Evolutionary conservation across 2,797 vertebrate species (phyloP).

Genomic region (Falco novaeseelandiae): DNA sequence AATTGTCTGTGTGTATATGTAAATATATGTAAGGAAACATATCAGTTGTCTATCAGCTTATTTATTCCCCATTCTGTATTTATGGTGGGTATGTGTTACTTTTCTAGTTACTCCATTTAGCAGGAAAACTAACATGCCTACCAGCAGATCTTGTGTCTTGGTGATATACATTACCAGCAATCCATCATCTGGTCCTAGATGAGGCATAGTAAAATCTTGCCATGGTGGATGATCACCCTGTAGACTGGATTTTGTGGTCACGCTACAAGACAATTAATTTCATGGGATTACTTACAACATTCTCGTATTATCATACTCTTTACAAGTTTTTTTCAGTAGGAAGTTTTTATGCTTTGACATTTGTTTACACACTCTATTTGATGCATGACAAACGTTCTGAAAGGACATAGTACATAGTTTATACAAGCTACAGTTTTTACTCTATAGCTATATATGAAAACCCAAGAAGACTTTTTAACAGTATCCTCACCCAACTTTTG

Average conservation of each 20-base stretch:
- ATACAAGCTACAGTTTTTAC: background rate
- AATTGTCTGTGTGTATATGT: background rate
- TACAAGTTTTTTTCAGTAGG: background rate
- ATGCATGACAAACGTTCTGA: background rate
- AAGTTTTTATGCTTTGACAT: background rate
- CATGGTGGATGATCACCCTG: background rate
- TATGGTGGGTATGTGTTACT: background rate
- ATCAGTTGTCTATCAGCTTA: background rate
- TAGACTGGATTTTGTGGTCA: background rate
- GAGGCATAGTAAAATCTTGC: background rate
- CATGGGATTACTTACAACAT: background rate
- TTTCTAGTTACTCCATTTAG: background rate
- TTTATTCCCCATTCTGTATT: background rate
- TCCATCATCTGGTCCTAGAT: conserved; percentile 45
- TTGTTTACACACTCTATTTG: background rate
- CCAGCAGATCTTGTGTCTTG: conserved; percentile 73
- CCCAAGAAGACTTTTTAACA: background rate
- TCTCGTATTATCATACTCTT: background rate
- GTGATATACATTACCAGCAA: conserved; percentile 66
- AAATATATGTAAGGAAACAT: background rate
- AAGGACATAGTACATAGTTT: background rate
- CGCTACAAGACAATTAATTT: conserved; percentile 36
- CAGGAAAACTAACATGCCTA: conserved; percentile 4
- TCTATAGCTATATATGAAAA: background rate
- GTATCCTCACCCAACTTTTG: conserved; percentile 58